phyloP scores from a whole-genome alignment of 2,113 vertebrate species.

The human region GRCh38 chr6:7903001-7903500 shows the following conservation, averaged over 20 bases:
- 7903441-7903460: too few species aligned
- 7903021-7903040: neutral
- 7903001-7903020: neutral
- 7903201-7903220: neutral
- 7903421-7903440: neutral
- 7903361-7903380: neutral
- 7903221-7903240: neutral
- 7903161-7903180: neutral
- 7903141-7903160: neutral
- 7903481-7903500: neutral
- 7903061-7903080: neutral
- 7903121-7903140: neutral
- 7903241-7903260: fast-evolving
- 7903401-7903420: neutral
- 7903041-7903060: neutral
- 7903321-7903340: neutral
- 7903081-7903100: neutral
- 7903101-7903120: neutral
- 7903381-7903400: neutral
- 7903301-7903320: neutral
- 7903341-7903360: neutral
- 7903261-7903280: neutral
- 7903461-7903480: too few species aligned
- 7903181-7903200: too few species aligned
- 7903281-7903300: neutral